Conservation (phyloP, 2,113 vertebrate species). For the human region GRCh38 chr14:76828501-76829000, state of each 20-base stretch:
- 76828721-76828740: background rate
- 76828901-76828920: background rate
- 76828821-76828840: background rate
- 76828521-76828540: accelerated
- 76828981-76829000: background rate
- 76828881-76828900: background rate
- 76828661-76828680: background rate
- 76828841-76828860: accelerated
- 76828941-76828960: background rate
- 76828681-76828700: background rate
- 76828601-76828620: background rate
- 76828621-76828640: background rate
- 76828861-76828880: background rate
- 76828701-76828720: background rate
- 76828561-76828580: accelerated
- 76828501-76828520: background rate
- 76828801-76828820: background rate
- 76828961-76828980: background rate
- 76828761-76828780: background rate
- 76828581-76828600: background rate
- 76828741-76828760: background rate
- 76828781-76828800: background rate
- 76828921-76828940: background rate
- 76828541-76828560: background rate
- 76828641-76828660: background rate